Evolutionary conservation across 2,113 vertebrate genomes (phyloP).

Genomic region (Gorsachius goisagi): DNA sequence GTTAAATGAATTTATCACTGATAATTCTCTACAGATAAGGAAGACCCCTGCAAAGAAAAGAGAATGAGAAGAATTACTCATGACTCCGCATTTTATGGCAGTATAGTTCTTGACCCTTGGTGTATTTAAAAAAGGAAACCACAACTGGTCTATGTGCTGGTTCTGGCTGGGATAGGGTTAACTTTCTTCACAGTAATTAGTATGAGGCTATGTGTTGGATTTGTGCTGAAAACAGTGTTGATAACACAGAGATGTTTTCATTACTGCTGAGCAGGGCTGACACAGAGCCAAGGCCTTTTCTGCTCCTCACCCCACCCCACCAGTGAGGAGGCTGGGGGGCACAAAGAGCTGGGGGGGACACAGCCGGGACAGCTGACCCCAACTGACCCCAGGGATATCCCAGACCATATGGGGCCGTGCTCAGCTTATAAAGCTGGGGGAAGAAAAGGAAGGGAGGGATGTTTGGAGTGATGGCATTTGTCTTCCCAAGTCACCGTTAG

Average conservation of each 20-base stretch:
- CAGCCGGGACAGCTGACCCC: background rate
- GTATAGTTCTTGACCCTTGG: background rate
- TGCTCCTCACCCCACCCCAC: too few relatives aligned
- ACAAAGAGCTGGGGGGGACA: background rate
- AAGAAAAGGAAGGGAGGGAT: background rate
- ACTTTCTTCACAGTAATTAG: too few relatives aligned
- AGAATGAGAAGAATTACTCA: background rate
- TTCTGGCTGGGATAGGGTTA: too few relatives aligned
- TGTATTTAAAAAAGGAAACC: background rate
- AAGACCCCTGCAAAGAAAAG: background rate
- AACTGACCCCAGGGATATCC: background rate
- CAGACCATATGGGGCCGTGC: accelerated
- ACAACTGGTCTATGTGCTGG: background rate
- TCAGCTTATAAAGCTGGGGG: background rate
- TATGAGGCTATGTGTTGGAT: too few relatives aligned
- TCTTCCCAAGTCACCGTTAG: accelerated
- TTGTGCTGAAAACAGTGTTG: too few relatives aligned
- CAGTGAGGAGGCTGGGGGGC: too few relatives aligned
- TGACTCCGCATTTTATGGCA: background rate
- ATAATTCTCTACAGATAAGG: background rate
- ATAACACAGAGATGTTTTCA: too few relatives aligned
- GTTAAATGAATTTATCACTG: background rate
- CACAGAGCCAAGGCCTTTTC: too few relatives aligned
- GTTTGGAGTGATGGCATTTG: accelerated
- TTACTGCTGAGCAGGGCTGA: too few relatives aligned